These are phyloP conservation scores for Xenopus laevis DNA, from an alignment of 2,113 vertebrate genomes.

Conservation along the genomic window DNA sequence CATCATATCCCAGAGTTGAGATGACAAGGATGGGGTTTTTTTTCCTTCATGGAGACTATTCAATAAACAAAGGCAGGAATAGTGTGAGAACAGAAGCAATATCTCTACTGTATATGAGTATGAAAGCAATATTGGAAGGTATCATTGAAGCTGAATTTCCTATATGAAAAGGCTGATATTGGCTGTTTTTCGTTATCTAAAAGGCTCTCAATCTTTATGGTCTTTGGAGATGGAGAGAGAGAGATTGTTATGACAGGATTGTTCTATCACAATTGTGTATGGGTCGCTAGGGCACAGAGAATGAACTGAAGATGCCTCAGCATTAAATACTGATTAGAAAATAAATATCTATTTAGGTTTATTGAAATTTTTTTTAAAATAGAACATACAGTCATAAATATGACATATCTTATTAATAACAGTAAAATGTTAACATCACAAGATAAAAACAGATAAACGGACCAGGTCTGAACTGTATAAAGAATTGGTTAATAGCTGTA, in stretches of 20 bases:
- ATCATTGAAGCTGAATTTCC: neutral
- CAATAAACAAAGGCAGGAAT: neutral
- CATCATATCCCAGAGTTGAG: neutral
- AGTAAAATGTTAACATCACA: too few species aligned
- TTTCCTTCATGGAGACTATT: neutral
- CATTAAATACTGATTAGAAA: neutral
- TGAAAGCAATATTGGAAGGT: neutral
- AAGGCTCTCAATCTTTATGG: too few species aligned
- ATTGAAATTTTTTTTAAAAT: too few species aligned
- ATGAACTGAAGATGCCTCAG: neutral
- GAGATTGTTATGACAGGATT: neutral
- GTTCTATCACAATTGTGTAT: conserved; percentile 4
- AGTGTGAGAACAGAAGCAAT: neutral
- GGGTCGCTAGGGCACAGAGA: conserved; percentile 14
- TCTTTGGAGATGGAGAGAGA: too few species aligned
- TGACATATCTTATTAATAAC: too few species aligned
- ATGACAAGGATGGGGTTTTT: neutral
- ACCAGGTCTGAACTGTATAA: too few species aligned
- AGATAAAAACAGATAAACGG: too few species aligned
- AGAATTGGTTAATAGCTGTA: too few species aligned
- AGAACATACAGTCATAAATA: too few species aligned
- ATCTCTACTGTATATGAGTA: neutral
- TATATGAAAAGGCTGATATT: too few species aligned
- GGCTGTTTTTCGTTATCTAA: too few species aligned
- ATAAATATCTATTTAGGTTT: too few species aligned